phyloP scores from a whole-genome alignment of 2,888 invertebrate genomes.

The Leptinotarsa rubiginosa region DNA sequence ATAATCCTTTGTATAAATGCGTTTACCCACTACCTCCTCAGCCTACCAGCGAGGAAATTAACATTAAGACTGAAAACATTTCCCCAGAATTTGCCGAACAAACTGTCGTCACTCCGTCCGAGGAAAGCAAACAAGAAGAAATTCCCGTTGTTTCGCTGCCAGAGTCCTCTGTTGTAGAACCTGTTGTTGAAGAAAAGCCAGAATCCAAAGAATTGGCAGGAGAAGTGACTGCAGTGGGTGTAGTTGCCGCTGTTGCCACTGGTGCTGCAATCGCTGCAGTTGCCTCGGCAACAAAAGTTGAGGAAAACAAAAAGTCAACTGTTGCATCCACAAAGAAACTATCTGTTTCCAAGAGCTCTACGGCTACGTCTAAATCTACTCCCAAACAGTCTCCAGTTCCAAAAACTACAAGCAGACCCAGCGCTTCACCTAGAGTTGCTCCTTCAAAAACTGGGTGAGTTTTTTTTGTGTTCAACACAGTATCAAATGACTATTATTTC shows the following conservation, averaged over 20 bases:
- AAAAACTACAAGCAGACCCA: conserved; percentile 33
- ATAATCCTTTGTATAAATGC: conserved; percentile 42
- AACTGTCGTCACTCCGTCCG: conserved; percentile 56
- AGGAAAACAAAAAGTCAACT: conserved; percentile 47
- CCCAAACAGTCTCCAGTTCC: conserved; percentile 4
- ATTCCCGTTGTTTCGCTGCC: not conserved
- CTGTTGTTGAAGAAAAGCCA: not conserved
- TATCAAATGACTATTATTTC: no score
- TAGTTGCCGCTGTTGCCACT: conserved; percentile 25
- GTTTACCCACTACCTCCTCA: conserved; percentile 43
- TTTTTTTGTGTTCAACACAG: no score
- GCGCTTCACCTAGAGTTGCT: conserved; percentile 30
- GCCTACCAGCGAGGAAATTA: conserved; percentile 38
- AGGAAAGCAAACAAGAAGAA: conserved; percentile 56
- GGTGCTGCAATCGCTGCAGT: conserved; percentile 33
- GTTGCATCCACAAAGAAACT: conserved; percentile 37
- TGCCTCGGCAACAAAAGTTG: conserved; percentile 36
- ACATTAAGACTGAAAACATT: conserved; percentile 58
- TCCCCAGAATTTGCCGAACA: conserved; percentile 57
- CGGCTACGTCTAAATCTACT: conserved; percentile 1
- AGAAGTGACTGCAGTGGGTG: conserved; percentile 32
- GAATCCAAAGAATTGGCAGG: conserved; percentile 28
- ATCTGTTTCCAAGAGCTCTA: conserved; percentile 24
- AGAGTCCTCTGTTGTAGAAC: not conserved
- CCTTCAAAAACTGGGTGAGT: conserved; percentile 45